phyloP scores from a whole-genome alignment of 92 coral and sea anemone species.

The Heliopora coerulea region DNA sequence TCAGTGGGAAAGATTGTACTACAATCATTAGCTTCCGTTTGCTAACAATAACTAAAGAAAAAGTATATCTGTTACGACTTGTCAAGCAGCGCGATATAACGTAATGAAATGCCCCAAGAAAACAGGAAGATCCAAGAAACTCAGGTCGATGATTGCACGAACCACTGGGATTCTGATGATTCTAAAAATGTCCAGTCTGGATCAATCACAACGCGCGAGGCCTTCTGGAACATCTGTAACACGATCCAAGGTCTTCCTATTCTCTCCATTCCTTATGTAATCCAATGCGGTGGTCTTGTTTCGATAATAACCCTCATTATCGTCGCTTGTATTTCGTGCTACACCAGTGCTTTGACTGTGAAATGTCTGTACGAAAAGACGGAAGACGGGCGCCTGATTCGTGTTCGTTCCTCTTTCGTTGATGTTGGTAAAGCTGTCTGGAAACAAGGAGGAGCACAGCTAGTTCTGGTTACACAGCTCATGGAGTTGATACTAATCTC shows the following conservation, averaged over 20 bases:
- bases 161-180: background rate
- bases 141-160: too few species aligned
- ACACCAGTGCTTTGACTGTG: constrained; percentile 82
- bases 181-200: background rate
- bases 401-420: constrained; percentile 76
- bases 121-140: background rate
- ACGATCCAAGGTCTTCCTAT: constrained; percentile 98
- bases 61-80: too few species aligned
- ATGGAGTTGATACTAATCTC: constrained; percentile 71
- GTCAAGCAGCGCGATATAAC: background rate
- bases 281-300: constrained; percentile 77
- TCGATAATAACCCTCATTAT: constrained; percentile 64
- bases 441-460: constrained; percentile 62
- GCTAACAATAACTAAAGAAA: too few species aligned
- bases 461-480: constrained; percentile 74
- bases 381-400: constrained; percentile 49
- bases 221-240: constrained; percentile 96
- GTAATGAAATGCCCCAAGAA: background rate
- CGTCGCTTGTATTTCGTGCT: constrained; percentile 77
- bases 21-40: too few species aligned
- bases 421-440: constrained; percentile 80
- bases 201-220: constrained; percentile 72
- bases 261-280: constrained; percentile 84
- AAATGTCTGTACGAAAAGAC: constrained; percentile 71
- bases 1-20: too few species aligned